Conservation (phyloP, 2,113 vertebrate genomes). For the Tragelaphus imberbis region DNA sequence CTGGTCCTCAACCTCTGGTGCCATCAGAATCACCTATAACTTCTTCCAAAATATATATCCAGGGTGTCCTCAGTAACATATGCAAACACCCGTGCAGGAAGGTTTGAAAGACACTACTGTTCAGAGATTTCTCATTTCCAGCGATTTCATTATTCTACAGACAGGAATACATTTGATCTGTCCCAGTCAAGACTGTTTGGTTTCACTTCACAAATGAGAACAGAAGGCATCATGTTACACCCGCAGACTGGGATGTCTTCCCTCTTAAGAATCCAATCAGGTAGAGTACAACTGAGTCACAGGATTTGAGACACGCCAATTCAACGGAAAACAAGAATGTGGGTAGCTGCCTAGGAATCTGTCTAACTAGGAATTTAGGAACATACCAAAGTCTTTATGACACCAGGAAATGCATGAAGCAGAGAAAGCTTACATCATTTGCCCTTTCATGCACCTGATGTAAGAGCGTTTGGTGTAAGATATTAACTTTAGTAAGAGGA, state of each 20-base stretch:
- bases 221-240: not conserved
- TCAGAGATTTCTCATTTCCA: not conserved
- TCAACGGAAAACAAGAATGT: not conserved
- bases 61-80: not conserved
- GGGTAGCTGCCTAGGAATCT: not conserved
- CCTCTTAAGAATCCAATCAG: not conserved
- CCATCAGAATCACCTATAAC: not conserved
- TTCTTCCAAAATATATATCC: not conserved
- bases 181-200: not conserved
- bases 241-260: not conserved
- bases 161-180: not conserved
- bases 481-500: conserved; percentile 41
- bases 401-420: conserved; percentile 37
- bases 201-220: not conserved
- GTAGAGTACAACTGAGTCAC: not conserved
- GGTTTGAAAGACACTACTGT: not conserved
- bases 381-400: not conserved
- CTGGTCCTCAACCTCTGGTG: not conserved
- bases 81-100: not conserved
- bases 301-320: not conserved
- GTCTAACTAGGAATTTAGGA: not conserved
- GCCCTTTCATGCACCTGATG: not conserved
- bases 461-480: conserved; percentile 32
- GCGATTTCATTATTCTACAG: not conserved
- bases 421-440: conserved; percentile 20